Evolutionary conservation across 1,140 invertebrate genomes (phyloP).

Genomic region (Platyscapa corneri): DNA sequence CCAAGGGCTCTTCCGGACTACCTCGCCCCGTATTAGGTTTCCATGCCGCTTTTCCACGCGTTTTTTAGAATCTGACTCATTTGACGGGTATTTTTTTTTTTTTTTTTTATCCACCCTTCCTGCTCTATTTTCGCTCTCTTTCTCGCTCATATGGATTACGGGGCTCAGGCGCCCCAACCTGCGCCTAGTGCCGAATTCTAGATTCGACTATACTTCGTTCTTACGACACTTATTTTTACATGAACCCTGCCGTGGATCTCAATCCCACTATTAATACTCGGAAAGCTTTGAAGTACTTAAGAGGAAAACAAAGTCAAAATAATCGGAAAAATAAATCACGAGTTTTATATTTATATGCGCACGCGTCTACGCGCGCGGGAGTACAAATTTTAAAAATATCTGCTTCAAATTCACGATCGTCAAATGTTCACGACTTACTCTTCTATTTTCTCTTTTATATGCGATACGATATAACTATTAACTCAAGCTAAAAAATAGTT

Average conservation of each 20-base stretch:
- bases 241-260: background rate
- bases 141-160: background rate
- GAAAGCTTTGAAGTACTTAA: background rate
- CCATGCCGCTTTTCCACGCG: background rate
- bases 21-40: background rate
- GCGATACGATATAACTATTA: too few relatives aligned
- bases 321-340: background rate
- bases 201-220: background rate
- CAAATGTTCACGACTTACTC: too few relatives aligned
- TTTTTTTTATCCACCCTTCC: background rate
- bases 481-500: too few relatives aligned
- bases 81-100: background rate
- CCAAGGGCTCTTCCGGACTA: background rate
- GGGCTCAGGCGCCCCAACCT: too few relatives aligned
- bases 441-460: too few relatives aligned
- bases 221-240: background rate
- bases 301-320: background rate
- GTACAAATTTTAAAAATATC: too few relatives aligned
- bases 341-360: background rate
- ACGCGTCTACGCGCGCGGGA: too few relatives aligned
- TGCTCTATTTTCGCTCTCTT: background rate
- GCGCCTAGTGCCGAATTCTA: too few relatives aligned
- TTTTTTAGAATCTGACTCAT: slow-evolving; percentile 11
- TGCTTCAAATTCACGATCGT: too few relatives aligned
- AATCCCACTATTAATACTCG: background rate